Conservation (phyloP, 35 echinoderm and acorn worm species). For the Heliocidaris erythrogramma region DNA sequence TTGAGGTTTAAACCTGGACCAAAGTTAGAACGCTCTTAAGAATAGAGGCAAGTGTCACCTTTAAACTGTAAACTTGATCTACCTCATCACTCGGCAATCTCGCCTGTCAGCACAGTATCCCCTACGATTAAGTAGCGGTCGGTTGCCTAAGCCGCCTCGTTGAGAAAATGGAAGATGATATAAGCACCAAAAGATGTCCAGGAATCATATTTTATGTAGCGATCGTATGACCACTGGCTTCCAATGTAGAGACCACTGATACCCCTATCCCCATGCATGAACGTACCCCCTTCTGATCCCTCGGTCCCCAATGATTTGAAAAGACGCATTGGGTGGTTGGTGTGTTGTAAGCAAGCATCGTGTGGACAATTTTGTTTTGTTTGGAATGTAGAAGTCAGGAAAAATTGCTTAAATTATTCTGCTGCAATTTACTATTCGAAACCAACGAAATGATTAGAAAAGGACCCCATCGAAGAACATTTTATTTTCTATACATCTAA, state of each 20-base stretch:
- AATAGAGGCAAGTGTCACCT: neutral
- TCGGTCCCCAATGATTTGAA: neutral
- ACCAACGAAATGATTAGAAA: no score
- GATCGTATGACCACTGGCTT: neutral
- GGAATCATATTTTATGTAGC: neutral
- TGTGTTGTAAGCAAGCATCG: neutral
- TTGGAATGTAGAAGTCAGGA: no score
- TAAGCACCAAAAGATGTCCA: neutral
- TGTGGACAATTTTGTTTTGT: neutral
- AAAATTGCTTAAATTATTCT: no score
- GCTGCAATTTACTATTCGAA: no score
- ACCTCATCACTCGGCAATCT: neutral
- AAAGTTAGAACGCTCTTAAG: neutral
- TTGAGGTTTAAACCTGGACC: no score
- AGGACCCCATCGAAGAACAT: no score
- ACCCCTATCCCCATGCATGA: neutral
- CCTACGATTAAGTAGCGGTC: neutral
- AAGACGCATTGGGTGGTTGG: neutral
- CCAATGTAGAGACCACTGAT: neutral
- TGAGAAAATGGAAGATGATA: constrained; percentile 3
- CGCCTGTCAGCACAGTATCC: neutral
- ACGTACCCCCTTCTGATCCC: neutral
- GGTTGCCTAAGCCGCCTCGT: neutral
- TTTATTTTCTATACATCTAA: no score
- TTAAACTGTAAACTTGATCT: neutral